A percentile compares a stretch with the other conserved stretches of the same genome.
These are phyloP conservation scores for Lycocerus yunnanus DNA, from an alignment of 2,888 invertebrate genomes.

Conservation along the genomic window DNA sequence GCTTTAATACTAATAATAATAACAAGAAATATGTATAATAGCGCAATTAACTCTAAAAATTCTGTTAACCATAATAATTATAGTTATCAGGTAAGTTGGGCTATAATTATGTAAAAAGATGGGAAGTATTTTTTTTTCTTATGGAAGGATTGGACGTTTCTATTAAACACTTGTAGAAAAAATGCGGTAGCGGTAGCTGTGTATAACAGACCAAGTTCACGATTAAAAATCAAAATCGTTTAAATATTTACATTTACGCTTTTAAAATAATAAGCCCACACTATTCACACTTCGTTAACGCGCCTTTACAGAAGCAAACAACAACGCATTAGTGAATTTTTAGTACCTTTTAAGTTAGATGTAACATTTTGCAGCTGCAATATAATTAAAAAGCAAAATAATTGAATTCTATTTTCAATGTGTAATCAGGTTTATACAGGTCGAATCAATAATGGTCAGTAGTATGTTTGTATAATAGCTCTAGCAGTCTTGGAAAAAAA, in stretches of 20 bases:
- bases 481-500: too few relatives aligned
- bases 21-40: too few relatives aligned
- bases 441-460: neutral
- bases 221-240: neutral
- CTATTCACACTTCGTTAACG: neutral
- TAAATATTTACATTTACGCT: neutral
- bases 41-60: too few relatives aligned
- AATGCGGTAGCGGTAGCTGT: too few relatives aligned
- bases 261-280: neutral
- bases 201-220: neutral
- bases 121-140: too few relatives aligned
- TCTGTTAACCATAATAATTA: too few relatives aligned
- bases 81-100: too few relatives aligned
- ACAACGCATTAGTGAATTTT: neutral
- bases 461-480: too few relatives aligned
- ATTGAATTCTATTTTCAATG: neutral
- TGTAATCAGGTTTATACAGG: too few relatives aligned
- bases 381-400: neutral
- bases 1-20: too few relatives aligned
- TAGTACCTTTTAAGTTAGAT: neutral
- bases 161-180: neutral
- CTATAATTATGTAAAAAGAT: too few relatives aligned
- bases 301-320: neutral
- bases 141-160: too few relatives aligned
- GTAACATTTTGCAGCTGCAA: neutral